Conservation (phyloP, 2,113 vertebrate genomes). For the Aleadryas rufinucha region DNA sequence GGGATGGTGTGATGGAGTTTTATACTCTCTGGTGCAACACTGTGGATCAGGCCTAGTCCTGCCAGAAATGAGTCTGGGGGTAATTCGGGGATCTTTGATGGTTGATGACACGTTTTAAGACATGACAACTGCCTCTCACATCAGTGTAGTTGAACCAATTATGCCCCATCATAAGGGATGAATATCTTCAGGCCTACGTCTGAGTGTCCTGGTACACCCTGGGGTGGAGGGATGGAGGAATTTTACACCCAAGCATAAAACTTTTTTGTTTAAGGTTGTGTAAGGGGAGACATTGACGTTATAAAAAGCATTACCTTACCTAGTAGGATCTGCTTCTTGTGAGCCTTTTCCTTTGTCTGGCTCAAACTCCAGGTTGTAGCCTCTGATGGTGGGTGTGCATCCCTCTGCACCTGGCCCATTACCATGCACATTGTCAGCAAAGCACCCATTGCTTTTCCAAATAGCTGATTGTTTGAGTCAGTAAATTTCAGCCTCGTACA, state of each 20-base stretch:
- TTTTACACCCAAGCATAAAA: not conserved
- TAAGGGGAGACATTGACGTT: not conserved
- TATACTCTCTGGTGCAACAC: not conserved
- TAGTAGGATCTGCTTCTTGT: not conserved
- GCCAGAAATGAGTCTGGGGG: not conserved
- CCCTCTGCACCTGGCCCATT: not conserved
- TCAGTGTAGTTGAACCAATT: not conserved
- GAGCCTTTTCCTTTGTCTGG: not conserved
- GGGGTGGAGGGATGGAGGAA: too few relatives aligned
- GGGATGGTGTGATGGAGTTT: not conserved
- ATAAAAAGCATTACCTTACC: not conserved
- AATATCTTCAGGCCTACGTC: not conserved
- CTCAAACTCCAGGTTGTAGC: not conserved
- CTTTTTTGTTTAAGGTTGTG: not conserved
- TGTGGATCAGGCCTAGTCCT: not conserved
- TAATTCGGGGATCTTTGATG: not conserved
- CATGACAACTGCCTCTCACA: not conserved
- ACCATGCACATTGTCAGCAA: not conserved
- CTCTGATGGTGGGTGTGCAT: not conserved
- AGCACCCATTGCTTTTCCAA: not conserved
- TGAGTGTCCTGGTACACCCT: not conserved
- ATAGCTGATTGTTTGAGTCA: not conserved
- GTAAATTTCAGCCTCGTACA: not conserved
- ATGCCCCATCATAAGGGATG: not conserved
- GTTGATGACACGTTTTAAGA: not conserved